Evolutionary conservation across 2,113 vertebrate species (phyloP).

Genomic region (Girardinichthys multiradiatus): DNA sequence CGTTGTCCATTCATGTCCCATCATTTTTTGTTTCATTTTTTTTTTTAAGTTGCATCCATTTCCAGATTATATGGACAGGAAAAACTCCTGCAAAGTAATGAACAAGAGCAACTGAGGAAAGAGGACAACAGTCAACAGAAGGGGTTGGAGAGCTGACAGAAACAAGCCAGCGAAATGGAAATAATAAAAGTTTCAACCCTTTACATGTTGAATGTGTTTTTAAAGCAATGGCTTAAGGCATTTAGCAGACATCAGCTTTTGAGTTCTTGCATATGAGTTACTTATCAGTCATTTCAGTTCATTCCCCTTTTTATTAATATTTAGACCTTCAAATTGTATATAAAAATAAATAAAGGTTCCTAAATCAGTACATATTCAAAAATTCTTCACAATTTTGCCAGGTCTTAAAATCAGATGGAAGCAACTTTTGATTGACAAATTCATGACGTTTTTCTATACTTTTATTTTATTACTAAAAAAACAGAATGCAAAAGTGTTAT

Average conservation of each 20-base stretch:
- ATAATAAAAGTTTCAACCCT: too few relatives aligned
- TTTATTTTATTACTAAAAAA: not conserved
- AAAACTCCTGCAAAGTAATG: not conserved
- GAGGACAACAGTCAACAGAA: not conserved
- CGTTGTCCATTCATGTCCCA: not conserved
- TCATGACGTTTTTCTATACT: too few relatives aligned
- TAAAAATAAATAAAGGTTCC: too few relatives aligned
- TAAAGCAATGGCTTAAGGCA: too few relatives aligned
- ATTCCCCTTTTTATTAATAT: not conserved
- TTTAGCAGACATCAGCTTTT: not conserved
- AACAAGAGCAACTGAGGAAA: not conserved
- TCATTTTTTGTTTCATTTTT: not conserved
- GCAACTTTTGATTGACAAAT: too few relatives aligned
- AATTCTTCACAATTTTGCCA: not conserved
- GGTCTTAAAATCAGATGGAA: too few relatives aligned
- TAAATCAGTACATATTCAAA: too few relatives aligned
- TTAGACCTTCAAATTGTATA: too few relatives aligned
- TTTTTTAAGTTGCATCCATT: not conserved
- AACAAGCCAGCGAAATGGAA: too few relatives aligned
- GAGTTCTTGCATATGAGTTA: not conserved
- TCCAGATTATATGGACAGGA: not conserved
- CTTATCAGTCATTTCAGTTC: not conserved
- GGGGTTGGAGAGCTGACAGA: too few relatives aligned
- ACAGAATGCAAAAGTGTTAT: not conserved
- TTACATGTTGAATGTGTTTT: too few relatives aligned